Conservation (phyloP, 2,113 vertebrate species). For the Motacilla tschutschensis region DNA sequence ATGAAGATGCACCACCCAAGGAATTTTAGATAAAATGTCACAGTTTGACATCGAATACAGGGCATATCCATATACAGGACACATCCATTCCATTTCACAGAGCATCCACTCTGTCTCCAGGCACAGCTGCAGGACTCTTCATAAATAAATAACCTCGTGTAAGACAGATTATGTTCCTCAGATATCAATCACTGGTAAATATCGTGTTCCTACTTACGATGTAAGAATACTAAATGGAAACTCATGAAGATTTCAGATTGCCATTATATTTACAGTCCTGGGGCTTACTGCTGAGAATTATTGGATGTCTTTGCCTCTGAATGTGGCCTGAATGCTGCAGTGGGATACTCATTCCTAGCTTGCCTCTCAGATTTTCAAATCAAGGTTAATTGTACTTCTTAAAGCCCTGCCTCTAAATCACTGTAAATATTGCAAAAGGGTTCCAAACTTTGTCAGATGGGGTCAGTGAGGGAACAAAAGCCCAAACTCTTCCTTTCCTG, state of each 20-base stretch:
- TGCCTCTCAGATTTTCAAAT: conserved; percentile 25
- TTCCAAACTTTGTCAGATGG: not conserved
- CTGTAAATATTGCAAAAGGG: not conserved
- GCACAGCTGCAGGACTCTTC: conserved; percentile 41
- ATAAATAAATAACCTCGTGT: conserved; percentile 47
- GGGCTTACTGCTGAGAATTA: conserved; percentile 19
- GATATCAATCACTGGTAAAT: conserved; percentile 59
- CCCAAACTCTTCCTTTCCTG: not conserved
- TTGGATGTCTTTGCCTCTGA: conserved; percentile 16
- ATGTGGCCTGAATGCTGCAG: not conserved
- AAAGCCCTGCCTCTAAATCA: not conserved
- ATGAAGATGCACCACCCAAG: not conserved
- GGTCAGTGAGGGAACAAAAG: not conserved
- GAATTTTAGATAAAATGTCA: conserved; percentile 15
- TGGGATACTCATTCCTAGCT: not conserved
- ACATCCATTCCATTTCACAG: not conserved
- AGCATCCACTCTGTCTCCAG: not conserved
- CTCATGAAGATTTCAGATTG: conserved; percentile 47
- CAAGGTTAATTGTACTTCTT: not conserved
- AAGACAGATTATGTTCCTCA: conserved; percentile 27
- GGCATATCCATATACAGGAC: not conserved
- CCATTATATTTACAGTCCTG: conserved; percentile 20
- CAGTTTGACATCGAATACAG: not conserved
- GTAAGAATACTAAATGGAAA: conserved; percentile 49
- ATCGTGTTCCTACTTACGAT: not conserved